A percentile compares a stretch with the other conserved stretches of the same genome.
Conservation (phyloP, 2,113 vertebrate genomes). For the Myocastor coypus region DNA sequence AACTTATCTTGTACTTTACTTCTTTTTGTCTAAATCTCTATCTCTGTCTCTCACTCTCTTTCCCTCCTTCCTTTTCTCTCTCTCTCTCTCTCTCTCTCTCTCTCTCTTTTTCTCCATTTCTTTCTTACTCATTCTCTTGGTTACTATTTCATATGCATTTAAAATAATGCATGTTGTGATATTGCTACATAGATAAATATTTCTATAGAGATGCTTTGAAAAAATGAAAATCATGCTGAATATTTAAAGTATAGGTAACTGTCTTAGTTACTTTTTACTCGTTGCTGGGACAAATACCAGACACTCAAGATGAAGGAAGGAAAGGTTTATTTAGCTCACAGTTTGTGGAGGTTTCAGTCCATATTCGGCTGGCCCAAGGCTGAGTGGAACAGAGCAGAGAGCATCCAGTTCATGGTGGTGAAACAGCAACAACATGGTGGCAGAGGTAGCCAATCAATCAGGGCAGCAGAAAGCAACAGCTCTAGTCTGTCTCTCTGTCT, state of each 20-base stretch:
- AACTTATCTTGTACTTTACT: background rate
- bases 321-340: too few species aligned
- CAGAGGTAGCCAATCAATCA: too few species aligned
- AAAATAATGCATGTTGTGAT: background rate
- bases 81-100: background rate
- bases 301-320: too few species aligned
- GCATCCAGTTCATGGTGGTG: too few species aligned
- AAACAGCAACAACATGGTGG: too few species aligned
- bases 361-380: too few species aligned
- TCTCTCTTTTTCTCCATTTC: background rate
- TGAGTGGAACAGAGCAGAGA: too few species aligned
- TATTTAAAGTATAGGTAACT: background rate
- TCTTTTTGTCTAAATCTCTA: background rate
- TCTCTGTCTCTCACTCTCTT: background rate
- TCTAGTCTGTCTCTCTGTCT: too few species aligned
- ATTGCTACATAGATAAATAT: background rate
- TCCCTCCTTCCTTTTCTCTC: background rate
- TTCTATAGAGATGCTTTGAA: background rate
- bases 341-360: too few species aligned
- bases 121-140: background rate
- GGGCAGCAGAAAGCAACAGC: too few species aligned
- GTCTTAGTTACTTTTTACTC: too few species aligned
- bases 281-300: too few species aligned
- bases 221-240: background rate
- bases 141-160: background rate